Evolutionary conservation across 1,140 invertebrate genomes (phyloP), one percentile per base, ranked within the genome.

Genomic region (Saccostrea glomerata): DNA sequence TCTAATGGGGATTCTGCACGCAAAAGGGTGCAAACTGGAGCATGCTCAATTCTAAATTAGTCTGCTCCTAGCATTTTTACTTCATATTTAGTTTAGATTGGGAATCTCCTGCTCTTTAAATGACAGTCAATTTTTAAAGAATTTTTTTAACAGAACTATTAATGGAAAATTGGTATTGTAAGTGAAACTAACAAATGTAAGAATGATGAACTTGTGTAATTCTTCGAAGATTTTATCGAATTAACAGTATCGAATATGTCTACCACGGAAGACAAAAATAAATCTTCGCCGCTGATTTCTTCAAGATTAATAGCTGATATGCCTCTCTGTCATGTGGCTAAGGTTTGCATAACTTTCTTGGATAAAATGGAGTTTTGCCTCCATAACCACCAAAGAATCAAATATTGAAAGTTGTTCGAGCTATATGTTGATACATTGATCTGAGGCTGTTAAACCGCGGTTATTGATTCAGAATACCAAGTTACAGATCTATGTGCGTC

Each of bases 391-490:
- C 11, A 15, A 77, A 30, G 70, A 77, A 36, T 77, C 70, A 77
- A 25, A 77, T 36, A 77, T 77, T 77, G 70, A 77, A 77, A 77
- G 70, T 77, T 77, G 70, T 77, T 30, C 70, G 25, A 30, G 70
- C 25, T 77, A 77, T 77, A 30, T 40, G 70, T 77, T 25, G 70
- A 30, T 25, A 84, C 82, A 84, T 54, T 84, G 82, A 84, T 84
- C 82, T 47, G 55, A n/a, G 82, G 47, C 55, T 23, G 47, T 54
- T 20, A 55, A 84, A 56, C 82, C 40, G 15, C 30, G 47, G 87
- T 47, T 88, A 88, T 88, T 77, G 87, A 88, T 88, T 73, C 23
- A 17, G 83, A 54, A 85, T 66, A 40, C 66, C 66, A 40, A 77
- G 70, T 77, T 77, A 77, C 70, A 77, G 70, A 77, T 77, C 23